Percentiles rank a stretch among this genome's conserved stretches.
Conservation (phyloP, 2,113 vertebrate genomes). For the Falcunculus frontatus region DNA sequence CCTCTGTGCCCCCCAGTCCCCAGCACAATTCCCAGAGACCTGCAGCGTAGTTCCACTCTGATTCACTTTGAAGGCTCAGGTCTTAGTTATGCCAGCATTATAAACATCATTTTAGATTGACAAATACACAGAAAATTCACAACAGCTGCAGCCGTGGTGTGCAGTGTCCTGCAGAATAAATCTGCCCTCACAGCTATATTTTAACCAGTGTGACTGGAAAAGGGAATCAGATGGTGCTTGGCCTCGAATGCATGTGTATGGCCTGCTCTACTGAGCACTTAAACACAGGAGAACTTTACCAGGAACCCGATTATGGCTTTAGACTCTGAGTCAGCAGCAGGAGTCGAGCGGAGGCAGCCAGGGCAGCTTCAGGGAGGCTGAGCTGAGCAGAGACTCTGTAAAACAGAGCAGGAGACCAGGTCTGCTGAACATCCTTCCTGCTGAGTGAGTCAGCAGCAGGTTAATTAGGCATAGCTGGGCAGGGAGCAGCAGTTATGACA, state of each 20-base stretch:
- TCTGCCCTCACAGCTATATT: not conserved
- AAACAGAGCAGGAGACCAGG: not conserved
- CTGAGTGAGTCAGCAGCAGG: not conserved
- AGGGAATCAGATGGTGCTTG: not conserved
- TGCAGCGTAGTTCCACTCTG: not conserved
- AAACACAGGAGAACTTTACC: not conserved
- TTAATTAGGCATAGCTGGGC: slow-evolving; percentile 26
- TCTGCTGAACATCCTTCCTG: not conserved
- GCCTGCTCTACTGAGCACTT: not conserved
- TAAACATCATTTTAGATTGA: not conserved
- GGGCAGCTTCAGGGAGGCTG: not conserved
- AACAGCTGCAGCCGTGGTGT: not conserved
- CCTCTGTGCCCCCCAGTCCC: not conserved
- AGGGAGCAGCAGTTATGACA: slow-evolving; percentile 24
- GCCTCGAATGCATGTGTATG: not conserved
- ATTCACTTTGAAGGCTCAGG: not conserved
- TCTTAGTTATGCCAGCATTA: not conserved
- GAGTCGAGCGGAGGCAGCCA: not conserved
- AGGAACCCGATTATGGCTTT: not conserved
- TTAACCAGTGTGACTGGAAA: not conserved
- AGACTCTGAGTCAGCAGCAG: not conserved
- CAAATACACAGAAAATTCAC: not conserved
- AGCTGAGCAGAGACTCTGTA: not conserved
- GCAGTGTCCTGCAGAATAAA: not conserved
- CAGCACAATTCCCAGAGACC: not conserved